Evolutionary conservation across 2,797 vertebrate genomes (phyloP).

Genomic region (Clarias pachynema): DNA sequence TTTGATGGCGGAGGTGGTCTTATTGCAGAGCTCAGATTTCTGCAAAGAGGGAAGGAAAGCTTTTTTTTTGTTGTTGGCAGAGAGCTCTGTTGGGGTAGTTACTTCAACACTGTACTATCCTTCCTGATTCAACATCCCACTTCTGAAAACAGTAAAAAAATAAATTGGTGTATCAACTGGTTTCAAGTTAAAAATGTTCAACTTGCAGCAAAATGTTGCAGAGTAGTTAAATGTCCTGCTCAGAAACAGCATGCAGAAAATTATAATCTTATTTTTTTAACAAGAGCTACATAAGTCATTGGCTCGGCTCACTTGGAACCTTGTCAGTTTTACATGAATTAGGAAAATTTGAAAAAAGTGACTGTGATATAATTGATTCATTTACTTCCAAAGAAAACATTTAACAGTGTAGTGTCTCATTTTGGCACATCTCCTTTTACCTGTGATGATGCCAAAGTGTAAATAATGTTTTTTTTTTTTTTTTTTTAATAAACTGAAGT

Average conservation of each 20-base stretch:
- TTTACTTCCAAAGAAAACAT: constrained; percentile 11
- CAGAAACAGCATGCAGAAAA: neutral
- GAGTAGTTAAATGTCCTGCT: neutral
- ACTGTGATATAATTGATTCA: neutral
- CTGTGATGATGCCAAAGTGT: too few relatives aligned
- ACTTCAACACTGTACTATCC: constrained; percentile 7
- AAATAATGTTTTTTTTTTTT: neutral
- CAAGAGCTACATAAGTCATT: neutral
- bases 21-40: constrained; percentile 10
- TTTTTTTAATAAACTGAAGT: neutral
- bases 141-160: constrained; percentile 24
- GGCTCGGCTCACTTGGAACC: neutral
- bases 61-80: constrained; percentile 8
- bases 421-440: too few relatives aligned
- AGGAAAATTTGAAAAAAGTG: neutral
- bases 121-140: constrained; percentile 1
- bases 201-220: neutral
- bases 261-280: neutral
- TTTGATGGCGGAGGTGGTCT: constrained; percentile 10
- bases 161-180: constrained; percentile 23
- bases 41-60: neutral
- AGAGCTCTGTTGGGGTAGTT: neutral
- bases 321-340: neutral
- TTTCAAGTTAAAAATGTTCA: neutral
- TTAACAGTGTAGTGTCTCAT: neutral